Evolutionary conservation across 2,888 invertebrate genomes (phyloP), one percentile per base, ranked within the genome.

Genomic region (Acanthosepion lycidas): DNA sequence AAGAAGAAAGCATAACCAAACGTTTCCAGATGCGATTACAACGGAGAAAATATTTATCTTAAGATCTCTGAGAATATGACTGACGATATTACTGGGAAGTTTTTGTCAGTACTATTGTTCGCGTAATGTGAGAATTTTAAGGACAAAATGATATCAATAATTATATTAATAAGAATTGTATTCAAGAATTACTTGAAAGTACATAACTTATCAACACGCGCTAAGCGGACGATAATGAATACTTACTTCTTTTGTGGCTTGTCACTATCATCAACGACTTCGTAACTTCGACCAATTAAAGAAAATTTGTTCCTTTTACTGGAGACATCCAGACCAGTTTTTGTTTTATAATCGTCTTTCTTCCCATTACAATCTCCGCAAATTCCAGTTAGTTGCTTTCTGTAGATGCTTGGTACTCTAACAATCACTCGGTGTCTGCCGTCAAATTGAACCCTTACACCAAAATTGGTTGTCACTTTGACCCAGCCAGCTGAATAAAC

Each of bases 281-380:
- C 91, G 91, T 95, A 96, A 93, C 96, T 96, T 78, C 94, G 94
- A 15, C 96, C 96, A 78, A 96, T 95, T 42, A 94, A 94, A 20
- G 94, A 93, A 93, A 92, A 95, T 33, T 94, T 95, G 94, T 95
- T 95, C 48, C 49, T 59, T 28, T 94, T 78, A 12, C 55, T 94
- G 20, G 95, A 94, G n/a, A 95, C 96, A 64, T 95, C 95, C 18
- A n/a, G 94, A 49, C 96, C 96, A 23, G 95, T 92, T 48, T 94
- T 95, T 28, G 95, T 95, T 48, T 94, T 94, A 92, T 94, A 95
- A 93, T 96, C 96, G 94, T 96, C 95, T 59, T 95, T 94, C 18
- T 94, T 92, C 0, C 96, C 95, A 94, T 96, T 95, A 94, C 96
- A 96, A 94, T 96, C 95, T 42, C 96, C 96, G 94, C 96, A 96